These are phyloP conservation scores for Catostomus latipinnis DNA, from an alignment of 2,797 vertebrate species.

Conservation along the genomic window DNA sequence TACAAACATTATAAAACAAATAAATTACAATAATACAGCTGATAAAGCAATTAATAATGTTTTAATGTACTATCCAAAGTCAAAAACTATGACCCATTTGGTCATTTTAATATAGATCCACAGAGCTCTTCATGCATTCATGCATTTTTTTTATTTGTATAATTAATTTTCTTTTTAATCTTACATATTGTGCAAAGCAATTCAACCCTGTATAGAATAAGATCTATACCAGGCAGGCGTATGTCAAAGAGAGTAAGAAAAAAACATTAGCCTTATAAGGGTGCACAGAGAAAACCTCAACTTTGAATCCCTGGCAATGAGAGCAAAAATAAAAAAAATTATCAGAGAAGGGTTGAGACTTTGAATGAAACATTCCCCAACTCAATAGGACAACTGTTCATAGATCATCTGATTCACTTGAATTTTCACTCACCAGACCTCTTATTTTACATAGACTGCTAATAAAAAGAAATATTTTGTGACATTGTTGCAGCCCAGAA, in stretches of 20 bases:
- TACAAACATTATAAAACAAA: constrained; percentile 48
- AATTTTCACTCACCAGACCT: too few species aligned
- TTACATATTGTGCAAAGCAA: too few species aligned
- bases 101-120: not conserved
- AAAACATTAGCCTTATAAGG: constrained; percentile 16
- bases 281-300: not conserved
- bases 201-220: not conserved
- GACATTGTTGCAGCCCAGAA: too few species aligned
- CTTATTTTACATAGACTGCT: too few species aligned
- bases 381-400: too few species aligned
- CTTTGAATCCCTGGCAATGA: not conserved
- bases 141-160: not conserved
- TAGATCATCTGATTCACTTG: too few species aligned
- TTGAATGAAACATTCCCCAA: not conserved
- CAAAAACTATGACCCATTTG: constrained; percentile 2
- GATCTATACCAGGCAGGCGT: constrained; percentile 6
- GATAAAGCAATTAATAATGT: constrained; percentile 3
- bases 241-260: constrained; percentile 6
- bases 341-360: constrained; percentile 25
- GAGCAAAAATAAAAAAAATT: constrained; percentile 36
- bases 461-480: too few species aligned
- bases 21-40: constrained; percentile 8
- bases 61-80: not conserved
- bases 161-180: too few species aligned
- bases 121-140: not conserved